These are phyloP conservation scores for Thalassarche chlororhynchos DNA, from an alignment of 2,113 vertebrate species.

Conservation along the genomic window DNA sequence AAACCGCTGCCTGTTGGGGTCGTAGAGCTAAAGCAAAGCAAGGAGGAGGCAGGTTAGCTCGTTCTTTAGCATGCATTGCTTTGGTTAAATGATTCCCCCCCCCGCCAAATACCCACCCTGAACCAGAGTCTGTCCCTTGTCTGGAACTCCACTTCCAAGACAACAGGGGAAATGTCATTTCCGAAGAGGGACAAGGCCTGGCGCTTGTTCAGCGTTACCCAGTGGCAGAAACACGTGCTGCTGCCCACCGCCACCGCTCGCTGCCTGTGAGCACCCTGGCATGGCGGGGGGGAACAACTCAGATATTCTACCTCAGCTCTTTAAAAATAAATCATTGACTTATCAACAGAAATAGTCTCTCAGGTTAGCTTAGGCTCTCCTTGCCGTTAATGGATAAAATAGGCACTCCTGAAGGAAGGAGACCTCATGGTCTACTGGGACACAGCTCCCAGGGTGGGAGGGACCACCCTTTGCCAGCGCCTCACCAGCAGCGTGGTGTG, in stretches of 20 bases:
- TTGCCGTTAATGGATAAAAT: fast-evolving
- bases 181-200: not conserved
- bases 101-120: not conserved
- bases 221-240: not conserved
- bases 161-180: not conserved
- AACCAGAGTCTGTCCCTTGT: slow-evolving; percentile 39
- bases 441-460: not conserved
- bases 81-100: not conserved
- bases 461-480: fast-evolving
- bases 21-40: slow-evolving; percentile 13
- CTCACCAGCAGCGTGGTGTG: fast-evolving
- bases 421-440: not conserved
- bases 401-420: not conserved
- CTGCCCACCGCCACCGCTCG: fast-evolving
- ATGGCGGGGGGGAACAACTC: fast-evolving
- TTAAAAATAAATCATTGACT: not conserved
- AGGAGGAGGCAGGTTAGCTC: not conserved
- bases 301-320: not conserved
- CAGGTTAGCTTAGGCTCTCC: not conserved
- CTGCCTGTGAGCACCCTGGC: not conserved
- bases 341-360: not conserved
- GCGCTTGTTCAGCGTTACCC: slow-evolving; percentile 7
- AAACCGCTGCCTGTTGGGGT: slow-evolving; percentile 33
- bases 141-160: slow-evolving; percentile 53
- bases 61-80: not conserved